Evolutionary conservation across 2,113 vertebrate genomes (phyloP).

Genomic region (Toxotes jaculatrix): DNA sequence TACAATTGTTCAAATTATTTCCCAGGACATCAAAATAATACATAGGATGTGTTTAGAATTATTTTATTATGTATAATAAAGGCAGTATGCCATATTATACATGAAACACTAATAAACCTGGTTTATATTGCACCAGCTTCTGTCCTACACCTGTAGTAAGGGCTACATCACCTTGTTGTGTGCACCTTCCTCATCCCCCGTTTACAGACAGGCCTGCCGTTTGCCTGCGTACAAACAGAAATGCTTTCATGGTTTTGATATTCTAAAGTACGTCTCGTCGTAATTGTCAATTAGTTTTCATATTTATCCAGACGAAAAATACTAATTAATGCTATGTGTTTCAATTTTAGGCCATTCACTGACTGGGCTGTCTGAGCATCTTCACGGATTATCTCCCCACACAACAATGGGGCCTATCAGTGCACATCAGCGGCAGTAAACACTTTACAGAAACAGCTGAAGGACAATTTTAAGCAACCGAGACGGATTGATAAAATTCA

Average conservation of each 20-base stretch:
- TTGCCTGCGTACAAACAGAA: not conserved
- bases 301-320: slow-evolving; percentile 27
- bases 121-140: slow-evolving; percentile 1
- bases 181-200: not conserved
- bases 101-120: not conserved
- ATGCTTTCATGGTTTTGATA: slow-evolving; percentile 3
- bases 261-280: slow-evolving; percentile 4
- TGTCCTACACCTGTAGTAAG: not conserved
- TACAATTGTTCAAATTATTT: not conserved
- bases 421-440: slow-evolving; percentile 47
- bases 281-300: slow-evolving; percentile 30
- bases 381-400: slow-evolving; percentile 21
- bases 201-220: not conserved
- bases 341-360: slow-evolving; percentile 1
- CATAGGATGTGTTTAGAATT: not conserved
- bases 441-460: slow-evolving; percentile 51
- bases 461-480: slow-evolving; percentile 57
- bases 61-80: not conserved
- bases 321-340: slow-evolving; percentile 28
- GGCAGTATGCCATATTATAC: slow-evolving; percentile 5
- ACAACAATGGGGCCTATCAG: slow-evolving; percentile 3
- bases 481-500: slow-evolving; percentile 58
- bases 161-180: not conserved
- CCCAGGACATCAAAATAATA: not conserved
- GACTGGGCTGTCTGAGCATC: slow-evolving; percentile 22